Base-by-base conservation (phyloP, 2,113 vertebrate genomes). In the Uria aalge region DNA sequence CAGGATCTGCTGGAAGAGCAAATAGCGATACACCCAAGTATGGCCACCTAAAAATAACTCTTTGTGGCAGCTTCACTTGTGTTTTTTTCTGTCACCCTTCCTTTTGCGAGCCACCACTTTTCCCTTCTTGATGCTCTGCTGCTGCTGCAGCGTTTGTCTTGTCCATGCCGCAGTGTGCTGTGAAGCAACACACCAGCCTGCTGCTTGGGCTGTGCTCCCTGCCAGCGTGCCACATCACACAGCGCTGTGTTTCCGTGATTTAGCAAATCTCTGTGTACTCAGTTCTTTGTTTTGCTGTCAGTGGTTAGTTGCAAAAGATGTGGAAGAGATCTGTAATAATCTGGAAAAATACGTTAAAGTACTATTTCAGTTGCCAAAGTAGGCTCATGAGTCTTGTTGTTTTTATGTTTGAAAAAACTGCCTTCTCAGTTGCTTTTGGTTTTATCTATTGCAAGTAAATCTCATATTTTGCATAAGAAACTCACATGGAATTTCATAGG, bases 161-260 rank as follows among this genome's bases (percentile, higher is more conserved):
- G 2, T 27, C 41, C 0, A 0, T 57, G 53, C 29, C 14, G 29
- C 0, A 0, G 8, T 38, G 19, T 16, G 14, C 38, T 64, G 15
- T 66, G 34, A 60, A 86, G 55, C 12, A 43, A 21, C n/a, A 29
- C 13, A 6, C 30, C 79, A 94, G 67, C 29, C n/a, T 67, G 23
- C 20, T n/a, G 8, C 71, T 57, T 3, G 0, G n/a, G 11, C 85
- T 57, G 23, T 1, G 0, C 34, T 56, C 23, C 16, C 47, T 82
- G 77, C 32, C 55, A 76, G 57, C 6, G 0, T 45, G 45, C 14
- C 24, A 52, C 21, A 40, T 63, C 53, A n/a, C 22, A 41, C 4
- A 4, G 29, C n/a, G 40, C 45, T 38, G 17, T 36, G 11, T 53
- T 88, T 48, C 2, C 0, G 3, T 73, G 63, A 56, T 60, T 30